Percentiles rank a stretch among this genome's conserved stretches.
Conservation (phyloP, 2,113 vertebrate genomes). For the Crotalus tigris region DNA sequence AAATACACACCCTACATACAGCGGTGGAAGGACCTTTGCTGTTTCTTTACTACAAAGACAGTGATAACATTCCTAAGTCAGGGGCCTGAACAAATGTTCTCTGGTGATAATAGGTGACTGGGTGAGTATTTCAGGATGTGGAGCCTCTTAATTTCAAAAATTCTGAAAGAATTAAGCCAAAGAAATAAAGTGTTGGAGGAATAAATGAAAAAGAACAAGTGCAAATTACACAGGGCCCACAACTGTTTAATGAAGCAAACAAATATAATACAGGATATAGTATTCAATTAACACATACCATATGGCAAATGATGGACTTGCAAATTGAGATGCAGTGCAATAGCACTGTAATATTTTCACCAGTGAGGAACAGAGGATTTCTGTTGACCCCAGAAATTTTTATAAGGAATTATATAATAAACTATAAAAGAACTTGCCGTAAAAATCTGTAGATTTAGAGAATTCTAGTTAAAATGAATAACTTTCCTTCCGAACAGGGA, state of each 20-base stretch:
- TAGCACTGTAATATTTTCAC: conserved; percentile 1
- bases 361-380: conserved; percentile 16
- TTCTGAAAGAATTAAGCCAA: background rate
- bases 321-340: conserved; percentile 31
- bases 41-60: background rate
- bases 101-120: background rate
- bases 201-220: background rate
- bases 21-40: background rate
- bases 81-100: background rate
- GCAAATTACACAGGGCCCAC: conserved; percentile 29
- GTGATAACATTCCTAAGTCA: background rate
- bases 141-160: background rate
- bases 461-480: background rate
- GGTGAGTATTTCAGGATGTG: background rate
- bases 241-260: conserved; percentile 47
- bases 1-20: background rate
- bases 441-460: background rate
- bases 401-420: background rate
- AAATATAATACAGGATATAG: background rate
- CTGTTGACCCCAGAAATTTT: background rate
- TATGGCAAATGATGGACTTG: conserved; percentile 40
- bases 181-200: background rate
- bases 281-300: conserved; percentile 56
- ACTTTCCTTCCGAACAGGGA: background rate
- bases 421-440: background rate